Conservation (phyloP, 2,888 invertebrate genomes). For the Eupithecia abbreviata region DNA sequence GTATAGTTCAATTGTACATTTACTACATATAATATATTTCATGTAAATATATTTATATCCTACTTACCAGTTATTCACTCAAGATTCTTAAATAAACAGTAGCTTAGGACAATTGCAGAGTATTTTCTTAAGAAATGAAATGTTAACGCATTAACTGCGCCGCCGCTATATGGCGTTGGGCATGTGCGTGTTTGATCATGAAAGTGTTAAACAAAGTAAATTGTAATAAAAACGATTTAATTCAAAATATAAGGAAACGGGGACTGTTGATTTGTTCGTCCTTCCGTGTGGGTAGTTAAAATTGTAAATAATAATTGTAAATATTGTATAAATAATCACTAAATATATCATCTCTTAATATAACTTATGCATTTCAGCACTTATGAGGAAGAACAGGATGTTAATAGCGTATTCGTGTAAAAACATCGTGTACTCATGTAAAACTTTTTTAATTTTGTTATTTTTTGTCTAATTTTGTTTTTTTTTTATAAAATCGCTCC, state of each 20-base stretch:
- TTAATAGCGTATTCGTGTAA: not conserved
- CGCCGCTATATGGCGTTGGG: no score
- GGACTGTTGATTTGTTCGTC: slow-evolving; percentile 6
- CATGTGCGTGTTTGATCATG: no score
- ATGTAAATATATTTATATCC: not conserved
- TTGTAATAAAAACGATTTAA: not conserved
- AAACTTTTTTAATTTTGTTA: slow-evolving; percentile 66
- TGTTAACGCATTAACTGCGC: not conserved
- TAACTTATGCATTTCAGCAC: slow-evolving; percentile 42
- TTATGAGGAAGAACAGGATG: slow-evolving; percentile 48
- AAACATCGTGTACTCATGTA: slow-evolving; percentile 37
- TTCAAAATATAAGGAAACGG: not conserved
- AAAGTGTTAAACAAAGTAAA: not conserved
- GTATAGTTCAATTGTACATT: slow-evolving; percentile 6
- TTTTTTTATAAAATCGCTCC: slow-evolving; percentile 58
- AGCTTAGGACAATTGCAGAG: not conserved
- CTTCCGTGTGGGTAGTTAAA: slow-evolving; percentile 50
- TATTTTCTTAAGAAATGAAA: slow-evolving; percentile 1
- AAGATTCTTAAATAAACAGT: not conserved
- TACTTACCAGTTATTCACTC: not conserved
- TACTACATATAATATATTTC: not conserved
- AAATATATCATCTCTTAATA: slow-evolving; percentile 64
- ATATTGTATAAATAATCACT: slow-evolving; percentile 66
- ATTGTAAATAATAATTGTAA: slow-evolving; percentile 66
- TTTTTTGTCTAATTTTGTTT: slow-evolving; percentile 51